Conservation (phyloP, 1,140 invertebrate genomes). For the Cyphomyrmex costatus region DNA sequence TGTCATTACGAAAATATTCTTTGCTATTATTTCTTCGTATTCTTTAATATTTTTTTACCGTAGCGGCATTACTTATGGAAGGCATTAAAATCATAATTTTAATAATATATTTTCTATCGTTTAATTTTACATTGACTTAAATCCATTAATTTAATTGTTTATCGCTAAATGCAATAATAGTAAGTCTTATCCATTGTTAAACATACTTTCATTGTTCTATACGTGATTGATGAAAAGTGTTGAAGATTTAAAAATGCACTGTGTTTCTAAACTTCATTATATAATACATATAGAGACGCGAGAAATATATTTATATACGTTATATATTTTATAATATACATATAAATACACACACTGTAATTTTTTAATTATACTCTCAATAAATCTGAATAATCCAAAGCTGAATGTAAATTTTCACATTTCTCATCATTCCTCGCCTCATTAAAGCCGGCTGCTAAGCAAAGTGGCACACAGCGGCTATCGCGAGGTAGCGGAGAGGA, state of each 20-base stretch:
- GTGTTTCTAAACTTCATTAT: neutral
- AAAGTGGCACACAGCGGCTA: slow-evolving; percentile 59
- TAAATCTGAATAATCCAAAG: neutral
- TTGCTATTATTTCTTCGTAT: neutral
- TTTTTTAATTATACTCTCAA: neutral
- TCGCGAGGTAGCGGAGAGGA: neutral
- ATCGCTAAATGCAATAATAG: neutral
- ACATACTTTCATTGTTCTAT: neutral
- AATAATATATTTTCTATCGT: neutral
- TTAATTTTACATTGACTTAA: slow-evolving; percentile 1
- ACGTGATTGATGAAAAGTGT: neutral
- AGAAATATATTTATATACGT: neutral
- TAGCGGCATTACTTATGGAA: neutral
- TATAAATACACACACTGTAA: too few species aligned
- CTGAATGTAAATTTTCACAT: slow-evolving; percentile 16
- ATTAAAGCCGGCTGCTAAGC: slow-evolving; percentile 7
- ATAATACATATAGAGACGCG: neutral
- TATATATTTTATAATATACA: too few species aligned
- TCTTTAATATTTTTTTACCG: neutral
- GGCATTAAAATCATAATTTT: neutral
- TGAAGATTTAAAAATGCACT: neutral
- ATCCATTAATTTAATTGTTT: neutral
- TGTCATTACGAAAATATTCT: neutral
- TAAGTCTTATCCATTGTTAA: neutral
- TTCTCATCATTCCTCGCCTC: slow-evolving; percentile 8